Evolutionary conservation across 2,113 vertebrate genomes (phyloP).

Genomic region (Microtus oregoni): DNA sequence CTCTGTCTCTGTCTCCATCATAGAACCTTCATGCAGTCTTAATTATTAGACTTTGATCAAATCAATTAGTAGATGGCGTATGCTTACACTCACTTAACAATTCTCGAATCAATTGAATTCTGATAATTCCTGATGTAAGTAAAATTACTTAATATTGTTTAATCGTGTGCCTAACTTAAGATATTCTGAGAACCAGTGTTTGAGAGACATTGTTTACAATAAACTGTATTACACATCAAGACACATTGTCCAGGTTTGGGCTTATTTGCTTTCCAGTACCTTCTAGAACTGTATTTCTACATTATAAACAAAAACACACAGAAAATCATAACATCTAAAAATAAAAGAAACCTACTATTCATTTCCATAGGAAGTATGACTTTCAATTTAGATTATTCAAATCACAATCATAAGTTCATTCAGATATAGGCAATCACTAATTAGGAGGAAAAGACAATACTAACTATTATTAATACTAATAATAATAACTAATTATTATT

Average conservation of each 20-base stretch:
- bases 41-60: not conserved
- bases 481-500: not conserved
- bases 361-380: slow-evolving; percentile 5
- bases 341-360: not conserved
- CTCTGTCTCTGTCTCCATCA: too few relatives aligned
- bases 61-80: not conserved
- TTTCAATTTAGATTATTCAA: slow-evolving; percentile 41
- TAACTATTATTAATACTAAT: not conserved
- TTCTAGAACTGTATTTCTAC: not conserved
- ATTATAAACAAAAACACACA: slow-evolving; percentile 15
- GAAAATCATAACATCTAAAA: not conserved
- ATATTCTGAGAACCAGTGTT: not conserved
- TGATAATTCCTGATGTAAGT: not conserved
- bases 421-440: slow-evolving; percentile 9
- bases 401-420: slow-evolving; percentile 23
- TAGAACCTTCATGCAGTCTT: not conserved
- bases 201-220: not conserved
- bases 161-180: not conserved
- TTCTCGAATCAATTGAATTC: not conserved
- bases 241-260: not conserved
- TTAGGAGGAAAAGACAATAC: not conserved
- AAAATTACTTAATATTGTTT: slow-evolving; percentile 35
- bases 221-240: not conserved
- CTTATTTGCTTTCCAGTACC: not conserved
- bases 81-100: not conserved